Evolutionary conservation across 2,888 invertebrate species (phyloP).

Genomic region (Encarsia formosa): DNA sequence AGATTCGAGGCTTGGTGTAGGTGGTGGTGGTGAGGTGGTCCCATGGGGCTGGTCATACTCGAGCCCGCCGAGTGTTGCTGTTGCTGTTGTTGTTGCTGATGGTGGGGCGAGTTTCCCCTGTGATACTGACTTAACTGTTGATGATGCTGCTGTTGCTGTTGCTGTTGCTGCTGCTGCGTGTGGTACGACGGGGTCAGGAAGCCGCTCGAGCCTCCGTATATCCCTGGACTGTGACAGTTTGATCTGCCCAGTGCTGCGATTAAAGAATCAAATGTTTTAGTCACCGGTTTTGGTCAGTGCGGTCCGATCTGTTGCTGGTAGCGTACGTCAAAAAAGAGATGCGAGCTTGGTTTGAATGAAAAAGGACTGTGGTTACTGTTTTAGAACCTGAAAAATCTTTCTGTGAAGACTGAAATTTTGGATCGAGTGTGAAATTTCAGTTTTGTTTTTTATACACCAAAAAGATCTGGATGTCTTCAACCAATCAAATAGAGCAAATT

Average conservation of each 20-base stretch:
- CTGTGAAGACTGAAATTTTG: too few relatives aligned
- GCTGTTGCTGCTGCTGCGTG: constrained; percentile 48
- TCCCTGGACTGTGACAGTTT: constrained; percentile 47
- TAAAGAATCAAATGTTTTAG: too few relatives aligned
- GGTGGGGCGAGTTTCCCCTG: constrained; percentile 46
- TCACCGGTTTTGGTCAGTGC: too few relatives aligned
- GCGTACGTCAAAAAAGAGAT: too few relatives aligned
- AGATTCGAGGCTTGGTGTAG: constrained; percentile 47
- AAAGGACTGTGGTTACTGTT: too few relatives aligned
- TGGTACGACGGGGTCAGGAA: constrained; percentile 47
- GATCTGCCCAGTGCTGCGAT: constrained; percentile 24
- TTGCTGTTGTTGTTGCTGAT: constrained; percentile 33
- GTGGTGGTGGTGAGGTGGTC: constrained; percentile 48
- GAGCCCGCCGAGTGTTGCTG: constrained; percentile 31
- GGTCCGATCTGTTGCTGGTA: too few relatives aligned
- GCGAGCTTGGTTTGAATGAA: too few relatives aligned
- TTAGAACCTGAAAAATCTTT: too few relatives aligned
- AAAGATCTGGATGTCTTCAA: too few relatives aligned
- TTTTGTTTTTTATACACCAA: too few relatives aligned
- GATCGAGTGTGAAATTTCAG: too few relatives aligned
- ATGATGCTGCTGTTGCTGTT: constrained; percentile 44
- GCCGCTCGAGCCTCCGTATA: constrained; percentile 45
- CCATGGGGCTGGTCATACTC: constrained; percentile 47
- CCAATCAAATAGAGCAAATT: too few relatives aligned
- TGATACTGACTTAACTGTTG: constrained; percentile 38